A percentile compares a stretch with the other conserved stretches of the same genome.
These are phyloP conservation scores for Parascotia fuliginaria DNA, from an alignment of 2,888 invertebrate genomes.

Conservation along the genomic window DNA sequence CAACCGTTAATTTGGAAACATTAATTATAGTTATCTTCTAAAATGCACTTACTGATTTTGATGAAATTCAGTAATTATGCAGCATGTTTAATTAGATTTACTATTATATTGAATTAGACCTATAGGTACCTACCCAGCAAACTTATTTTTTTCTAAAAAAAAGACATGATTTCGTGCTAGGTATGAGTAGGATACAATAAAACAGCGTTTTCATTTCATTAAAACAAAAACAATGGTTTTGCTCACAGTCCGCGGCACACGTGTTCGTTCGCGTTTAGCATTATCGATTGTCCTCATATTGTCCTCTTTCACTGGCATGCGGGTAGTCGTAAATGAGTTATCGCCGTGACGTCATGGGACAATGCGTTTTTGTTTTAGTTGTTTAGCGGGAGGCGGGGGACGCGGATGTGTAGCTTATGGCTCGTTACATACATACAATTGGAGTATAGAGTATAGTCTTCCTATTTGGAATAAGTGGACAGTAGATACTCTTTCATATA, in stretches of 20 bases:
- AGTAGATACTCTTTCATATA: too few species aligned
- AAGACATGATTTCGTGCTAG: too few species aligned
- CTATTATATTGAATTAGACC: too few species aligned
- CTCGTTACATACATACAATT: slow-evolving; percentile 6
- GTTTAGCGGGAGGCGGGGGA: slow-evolving; percentile 27
- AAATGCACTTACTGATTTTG: neutral
- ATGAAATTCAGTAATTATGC: too few species aligned
- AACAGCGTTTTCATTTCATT: slow-evolving; percentile 39
- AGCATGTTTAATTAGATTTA: too few species aligned
- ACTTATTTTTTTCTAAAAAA: too few species aligned
- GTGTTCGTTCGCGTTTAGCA: slow-evolving; percentile 72
- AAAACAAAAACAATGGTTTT: slow-evolving; percentile 63
- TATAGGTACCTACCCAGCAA: too few species aligned
- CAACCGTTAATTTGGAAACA: too few species aligned
- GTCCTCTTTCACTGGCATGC: slow-evolving; percentile 71
- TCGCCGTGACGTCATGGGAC: slow-evolving; percentile 71
- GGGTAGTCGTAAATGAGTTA: slow-evolving; percentile 74
- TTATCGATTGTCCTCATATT: slow-evolving; percentile 79
- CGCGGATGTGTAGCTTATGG: slow-evolving; percentile 26
- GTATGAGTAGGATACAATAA: neutral
- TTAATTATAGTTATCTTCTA: too few species aligned
- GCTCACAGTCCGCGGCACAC: slow-evolving; percentile 62
- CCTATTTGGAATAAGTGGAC: too few species aligned
- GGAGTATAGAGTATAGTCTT: too few species aligned
- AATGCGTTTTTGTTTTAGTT: slow-evolving; percentile 68